Evolutionary conservation across 2,797 vertebrate genomes (phyloP).

Genomic region (Sandelia bainsii): DNA sequence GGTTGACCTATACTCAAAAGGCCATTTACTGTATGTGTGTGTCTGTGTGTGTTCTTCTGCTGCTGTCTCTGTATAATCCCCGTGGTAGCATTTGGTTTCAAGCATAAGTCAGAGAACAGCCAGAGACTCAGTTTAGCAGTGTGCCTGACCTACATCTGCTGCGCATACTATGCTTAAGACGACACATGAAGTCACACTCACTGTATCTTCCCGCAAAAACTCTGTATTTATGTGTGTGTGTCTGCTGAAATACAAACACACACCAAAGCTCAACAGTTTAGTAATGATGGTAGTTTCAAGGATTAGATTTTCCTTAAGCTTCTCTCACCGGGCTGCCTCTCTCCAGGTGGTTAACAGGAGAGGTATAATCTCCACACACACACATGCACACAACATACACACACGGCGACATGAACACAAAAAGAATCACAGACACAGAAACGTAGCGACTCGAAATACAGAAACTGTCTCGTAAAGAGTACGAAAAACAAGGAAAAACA

Average conservation of each 20-base stretch:
- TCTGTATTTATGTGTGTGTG: constrained; percentile 18
- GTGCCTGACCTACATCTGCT: constrained; percentile 79
- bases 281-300: constrained; percentile 66
- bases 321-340: constrained; percentile 70
- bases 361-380: constrained; percentile 66
- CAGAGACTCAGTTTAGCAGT: constrained; percentile 61
- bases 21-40: constrained; percentile 31
- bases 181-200: constrained; percentile 67
- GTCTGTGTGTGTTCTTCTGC: constrained; percentile 31
- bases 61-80: constrained; percentile 53
- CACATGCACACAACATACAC: constrained; percentile 28
- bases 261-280: constrained; percentile 72
- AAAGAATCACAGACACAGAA: constrained; percentile 40
- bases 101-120: constrained; percentile 70
- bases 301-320: constrained; percentile 81
- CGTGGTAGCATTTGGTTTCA: constrained; percentile 66
- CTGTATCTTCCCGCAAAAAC: constrained; percentile 46
- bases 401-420: constrained; percentile 23
- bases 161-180: constrained; percentile 61
- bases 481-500: background rate
- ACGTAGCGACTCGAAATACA: constrained; percentile 20
- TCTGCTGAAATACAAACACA: constrained; percentile 10
- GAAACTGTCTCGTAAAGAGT: constrained; percentile 20
- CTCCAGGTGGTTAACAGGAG: constrained; percentile 76
- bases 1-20: constrained; percentile 68